Evolutionary conservation across 2,113 vertebrate genomes (phyloP), one percentile per base, ranked within the genome.

Genomic region (Colinus virginianus): DNA sequence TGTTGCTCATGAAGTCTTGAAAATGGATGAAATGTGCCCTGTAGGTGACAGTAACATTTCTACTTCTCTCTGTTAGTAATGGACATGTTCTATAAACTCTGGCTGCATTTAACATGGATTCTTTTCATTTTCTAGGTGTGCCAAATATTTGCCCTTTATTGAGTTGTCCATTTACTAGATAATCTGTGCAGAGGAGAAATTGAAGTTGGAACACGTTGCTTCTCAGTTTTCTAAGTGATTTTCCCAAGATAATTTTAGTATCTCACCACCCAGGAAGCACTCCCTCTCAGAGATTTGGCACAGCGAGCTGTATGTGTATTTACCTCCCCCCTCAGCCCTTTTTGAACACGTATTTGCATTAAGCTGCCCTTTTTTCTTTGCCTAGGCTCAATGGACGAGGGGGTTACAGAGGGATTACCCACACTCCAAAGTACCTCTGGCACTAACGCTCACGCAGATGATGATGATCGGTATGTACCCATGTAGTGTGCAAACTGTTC

Each of bases 301-400:
- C 87, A 82, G 26, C 40, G 45, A 84, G 7, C 67, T 58, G 78
- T 58, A 7, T 90, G 38, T 93, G 53, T 81, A 17, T 90, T 62
- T 72, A 36, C 74, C 55, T 84, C 36, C 43, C 46, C 23, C 40
- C 8, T 13, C 21, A 38, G 4, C 28, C 68, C 28, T 61, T 80
- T 74, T 12, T 30, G 68, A 87, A 28, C 66, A 59, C 59, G 43
- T 91, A 13, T 2, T 94, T 88, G 38, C 43, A 87, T 87, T 94
- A 63, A 94, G 85, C 46, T 76, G 17, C 59, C 83, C 61, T 94
- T 91, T 86, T 93, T 56, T 76, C 42, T 94, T 93, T 87, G 78
- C 75, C 86, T 92, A 99, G 98, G 98, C 84, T 99, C 99, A 17
- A 98, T 99, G 96, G 99, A 99, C 87, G 98, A 99, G 97, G 98